Evolutionary conservation across 2,888 invertebrate species (phyloP).

Genomic region (Ochropleura plecta): DNA sequence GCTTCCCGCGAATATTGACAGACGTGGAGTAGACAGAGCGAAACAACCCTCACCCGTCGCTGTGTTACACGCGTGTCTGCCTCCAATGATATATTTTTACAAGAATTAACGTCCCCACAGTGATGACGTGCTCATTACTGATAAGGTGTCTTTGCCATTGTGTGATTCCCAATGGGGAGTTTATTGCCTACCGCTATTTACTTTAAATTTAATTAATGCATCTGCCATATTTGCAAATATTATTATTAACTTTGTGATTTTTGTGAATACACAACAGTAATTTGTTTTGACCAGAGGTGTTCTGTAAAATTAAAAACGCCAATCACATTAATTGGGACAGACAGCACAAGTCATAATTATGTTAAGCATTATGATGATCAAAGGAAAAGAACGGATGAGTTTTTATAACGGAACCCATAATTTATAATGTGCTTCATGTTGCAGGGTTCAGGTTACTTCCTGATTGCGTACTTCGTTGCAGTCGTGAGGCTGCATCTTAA

Average conservation of each 20-base stretch:
- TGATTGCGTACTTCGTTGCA: slow-evolving; percentile 67
- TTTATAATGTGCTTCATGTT: slow-evolving; percentile 73
- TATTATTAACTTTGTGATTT: slow-evolving; percentile 34
- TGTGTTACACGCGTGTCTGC: slow-evolving; percentile 73
- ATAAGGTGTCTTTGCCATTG: slow-evolving; percentile 81
- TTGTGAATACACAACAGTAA: slow-evolving; percentile 23
- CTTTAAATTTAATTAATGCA: too few species aligned
- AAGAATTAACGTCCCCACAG: slow-evolving; percentile 79
- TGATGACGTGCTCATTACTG: slow-evolving; percentile 83
- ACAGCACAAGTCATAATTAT: slow-evolving; percentile 34
- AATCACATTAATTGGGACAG: slow-evolving; percentile 21
- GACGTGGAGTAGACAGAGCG: slow-evolving; percentile 79
- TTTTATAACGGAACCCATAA: slow-evolving; percentile 78
- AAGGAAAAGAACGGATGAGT: slow-evolving; percentile 77
- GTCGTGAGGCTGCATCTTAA: slow-evolving; percentile 40
- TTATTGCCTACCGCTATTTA: slow-evolving; percentile 71
- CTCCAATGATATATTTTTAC: slow-evolving; percentile 83
- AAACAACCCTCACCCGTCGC: slow-evolving; percentile 65
- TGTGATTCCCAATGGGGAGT: slow-evolving; percentile 72
- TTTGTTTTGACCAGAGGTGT: slow-evolving; percentile 19
- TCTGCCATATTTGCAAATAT: slow-evolving; percentile 32
- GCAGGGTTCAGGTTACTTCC: slow-evolving; percentile 78
- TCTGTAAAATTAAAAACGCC: slow-evolving; percentile 22
- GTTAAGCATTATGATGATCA: slow-evolving; percentile 71
- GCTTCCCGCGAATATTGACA: slow-evolving; percentile 86